Percentiles rank a stretch among this genome's conserved stretches.
phyloP scores from a whole-genome alignment of 1,140 invertebrate species.

The Dendrolimus kikuchii region DNA sequence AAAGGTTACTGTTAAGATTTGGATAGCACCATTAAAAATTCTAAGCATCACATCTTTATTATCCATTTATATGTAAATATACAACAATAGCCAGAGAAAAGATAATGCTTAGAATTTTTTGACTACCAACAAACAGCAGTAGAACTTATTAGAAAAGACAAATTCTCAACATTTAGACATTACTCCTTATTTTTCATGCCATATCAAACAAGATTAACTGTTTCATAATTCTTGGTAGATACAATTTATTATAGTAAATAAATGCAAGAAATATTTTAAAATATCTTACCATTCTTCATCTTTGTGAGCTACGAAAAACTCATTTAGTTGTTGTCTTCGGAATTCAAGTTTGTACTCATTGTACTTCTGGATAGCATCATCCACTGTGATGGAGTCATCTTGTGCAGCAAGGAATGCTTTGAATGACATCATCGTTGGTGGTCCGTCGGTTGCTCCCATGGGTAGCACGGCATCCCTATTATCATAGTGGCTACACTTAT shows the following conservation, averaged over 20 bases:
- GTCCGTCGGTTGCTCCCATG: constrained; percentile 75
- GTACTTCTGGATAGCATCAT: constrained; percentile 97
- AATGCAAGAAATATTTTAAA: not conserved
- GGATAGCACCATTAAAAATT: constrained; percentile 51
- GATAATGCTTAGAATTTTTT: constrained; percentile 59
- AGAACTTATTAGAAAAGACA: not conserved
- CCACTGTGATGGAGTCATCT: constrained; percentile 97
- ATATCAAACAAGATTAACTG: too few relatives aligned
- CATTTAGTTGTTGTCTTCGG: constrained; percentile 95
- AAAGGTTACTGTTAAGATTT: constrained; percentile 65
- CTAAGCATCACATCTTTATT: constrained; percentile 37
- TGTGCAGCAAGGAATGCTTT: constrained; percentile 97
- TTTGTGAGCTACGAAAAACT: constrained; percentile 98
- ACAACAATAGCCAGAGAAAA: not conserved
- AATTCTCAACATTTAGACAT: not conserved
- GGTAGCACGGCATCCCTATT: constrained; percentile 63
- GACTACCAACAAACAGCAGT: constrained; percentile 45
- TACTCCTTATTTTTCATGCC: too few relatives aligned
- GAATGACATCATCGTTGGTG: constrained; percentile 97
- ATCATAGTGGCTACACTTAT: constrained; percentile 22
- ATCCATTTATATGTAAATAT: not conserved
- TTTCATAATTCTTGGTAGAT: too few relatives aligned
- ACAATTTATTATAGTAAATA: too few relatives aligned
- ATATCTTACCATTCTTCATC: constrained; percentile 97
- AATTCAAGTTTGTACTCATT: constrained; percentile 99